Evolutionary conservation across 92 coral and sea anemone genomes (phyloP), one percentile per base, ranked within the genome.

Genomic region (Bergia sp.): DNA sequence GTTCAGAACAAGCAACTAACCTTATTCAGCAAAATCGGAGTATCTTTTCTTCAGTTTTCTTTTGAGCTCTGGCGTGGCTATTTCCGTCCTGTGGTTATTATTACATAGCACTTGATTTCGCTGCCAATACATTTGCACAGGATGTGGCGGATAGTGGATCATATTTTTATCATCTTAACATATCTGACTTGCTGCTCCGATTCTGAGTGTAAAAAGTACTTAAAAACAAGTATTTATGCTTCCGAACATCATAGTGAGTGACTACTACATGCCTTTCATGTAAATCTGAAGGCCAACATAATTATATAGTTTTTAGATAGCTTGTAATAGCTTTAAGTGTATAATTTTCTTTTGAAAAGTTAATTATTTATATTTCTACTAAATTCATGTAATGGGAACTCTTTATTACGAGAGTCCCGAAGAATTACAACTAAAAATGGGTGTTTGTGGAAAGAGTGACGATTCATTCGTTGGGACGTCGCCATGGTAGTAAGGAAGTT

Each of bases 91-190:
- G 42, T 13, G 41, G 43, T 44, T n/a, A 71, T 37, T 36, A 23
- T 45, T 84, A 84, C 45, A 84, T 69, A 72, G 55, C 11, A 44
- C 79, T 45, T 84, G 79, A 0, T 84, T 71, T 71, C 16, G 64
- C 44, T 43, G 44, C 77, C 78, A 69, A 84, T 69, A 71, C 78
- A 10, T 16, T 36, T 69, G 43, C 79, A 18, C 36, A 69, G 86
- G 58, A 82, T 42, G 86, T 82, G 10, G 10, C 18, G 39, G 45
- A 84, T 84, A 84, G 77, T 84, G 79, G 69, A 47, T 84, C 20
- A 15, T 45, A 61, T 84, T 53, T 53, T 37, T 83, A 84, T 11
- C 45, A 38, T 55, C 49, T 45, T 72, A 41, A 23, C 69, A 71
- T 84, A 20, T 15, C 77, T 42, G 37, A 41, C 53, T 76, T 41